These are phyloP conservation scores for Holothuria glaberrima DNA, from an alignment of 35 echinoderm and acorn worm species.

Conservation along the genomic window DNA sequence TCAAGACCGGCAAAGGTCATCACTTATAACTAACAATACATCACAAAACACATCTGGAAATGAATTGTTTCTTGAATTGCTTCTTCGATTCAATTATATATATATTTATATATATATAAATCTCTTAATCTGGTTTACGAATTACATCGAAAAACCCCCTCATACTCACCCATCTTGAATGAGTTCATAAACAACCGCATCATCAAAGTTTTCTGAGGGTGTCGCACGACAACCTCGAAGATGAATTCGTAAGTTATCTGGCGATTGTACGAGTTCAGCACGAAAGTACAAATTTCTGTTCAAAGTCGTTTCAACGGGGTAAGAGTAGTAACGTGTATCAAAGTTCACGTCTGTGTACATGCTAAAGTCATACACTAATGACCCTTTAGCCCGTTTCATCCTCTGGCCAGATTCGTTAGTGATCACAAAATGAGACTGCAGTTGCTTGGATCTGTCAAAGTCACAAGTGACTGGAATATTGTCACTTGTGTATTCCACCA, in stretches of 20 bases:
- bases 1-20: no score
- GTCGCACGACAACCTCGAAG: neutral
- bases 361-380: neutral
- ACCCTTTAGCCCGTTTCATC: neutral
- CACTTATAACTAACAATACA: no score
- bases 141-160: neutral
- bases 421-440: conserved; percentile 14
- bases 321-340: neutral
- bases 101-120: neutral
- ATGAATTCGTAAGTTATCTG: neutral
- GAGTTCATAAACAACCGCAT: neutral
- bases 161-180: neutral
- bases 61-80: neutral
- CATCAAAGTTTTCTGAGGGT: neutral
- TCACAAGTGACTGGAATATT: neutral
- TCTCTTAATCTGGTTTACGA: neutral
- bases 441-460: neutral
- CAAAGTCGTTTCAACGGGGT: neutral
- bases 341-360: neutral
- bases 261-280: neutral
- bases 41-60: neutral
- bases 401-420: neutral
- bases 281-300: neutral
- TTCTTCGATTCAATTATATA: neutral
- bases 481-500: neutral